Evolutionary conservation across 2,888 invertebrate genomes (phyloP), one percentile per base, ranked within the genome.

Genomic region (Protonemura montana): DNA sequence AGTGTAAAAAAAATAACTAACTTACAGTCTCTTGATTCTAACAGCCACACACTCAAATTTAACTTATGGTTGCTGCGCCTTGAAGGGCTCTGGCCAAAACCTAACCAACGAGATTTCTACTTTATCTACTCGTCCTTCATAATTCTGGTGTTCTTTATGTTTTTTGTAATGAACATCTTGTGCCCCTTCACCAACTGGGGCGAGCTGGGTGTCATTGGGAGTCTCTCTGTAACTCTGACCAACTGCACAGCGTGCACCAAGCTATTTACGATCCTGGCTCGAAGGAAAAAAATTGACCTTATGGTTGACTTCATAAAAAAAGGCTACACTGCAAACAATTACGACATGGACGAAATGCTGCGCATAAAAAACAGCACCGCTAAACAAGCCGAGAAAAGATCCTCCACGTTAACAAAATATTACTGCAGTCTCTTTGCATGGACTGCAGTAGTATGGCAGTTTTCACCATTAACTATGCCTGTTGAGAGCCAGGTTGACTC

Each of bases 181-280:
- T n/a, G 21, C 29, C n/a, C 30, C 7, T 21, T 81, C 30, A n/a
- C 21, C 81, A 81, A 29, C 81, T 81, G 81, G 81, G 81, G 81
- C 29, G 30, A 30, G 21, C 28, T 28, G 21, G 81, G 30, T 16
- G 81, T 81, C 2, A 30, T 81, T 6, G 81, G 30, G n/a, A 81
- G 81, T 27, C 3, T 81, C 28, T 30, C 30, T 7, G 81, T 81
- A 1, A 81, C 81, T 30, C 29, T 81, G 29, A 81, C 5, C 81
- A 81, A 81, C 29, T 0, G 6, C 28, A 29, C 29, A 5, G 81
- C 81, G 29, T 30, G 21, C 81, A 81, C 81, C 3, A 81, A 81
- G 29, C 81, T 81, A 13, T 81, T 30, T 30, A 81, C 30, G 29
- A 81, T 81, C 16, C 29, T 81, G 0, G 21, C 21, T n/a, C n/a